Conservation (phyloP, 2,113 vertebrate species). For the Pongo abelii region DNA sequence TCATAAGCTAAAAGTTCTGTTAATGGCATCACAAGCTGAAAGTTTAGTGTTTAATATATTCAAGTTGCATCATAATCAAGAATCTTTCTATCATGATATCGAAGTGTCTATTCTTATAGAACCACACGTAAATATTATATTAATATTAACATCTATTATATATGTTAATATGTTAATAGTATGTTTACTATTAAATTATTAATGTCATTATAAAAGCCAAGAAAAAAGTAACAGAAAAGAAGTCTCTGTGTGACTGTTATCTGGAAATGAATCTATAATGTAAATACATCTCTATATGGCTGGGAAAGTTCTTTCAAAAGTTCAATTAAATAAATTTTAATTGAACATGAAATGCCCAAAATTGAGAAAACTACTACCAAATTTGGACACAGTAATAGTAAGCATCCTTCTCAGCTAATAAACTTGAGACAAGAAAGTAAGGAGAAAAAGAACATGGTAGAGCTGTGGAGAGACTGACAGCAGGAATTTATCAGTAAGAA, state of each 20-base stretch:
- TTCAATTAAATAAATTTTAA: not conserved
- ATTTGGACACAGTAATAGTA: not conserved
- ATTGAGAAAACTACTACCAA: not conserved
- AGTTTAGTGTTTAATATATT: not conserved
- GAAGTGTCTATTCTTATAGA: not conserved
- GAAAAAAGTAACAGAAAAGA: not conserved
- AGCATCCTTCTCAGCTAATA: not conserved
- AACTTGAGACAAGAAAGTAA: not conserved
- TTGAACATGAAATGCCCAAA: not conserved
- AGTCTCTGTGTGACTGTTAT: not conserved
- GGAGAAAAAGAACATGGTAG: not conserved
- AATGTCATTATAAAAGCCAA: conserved; percentile 10
- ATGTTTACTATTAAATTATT: not conserved
- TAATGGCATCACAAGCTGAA: not conserved
- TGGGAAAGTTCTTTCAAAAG: not conserved
- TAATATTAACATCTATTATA: not conserved
- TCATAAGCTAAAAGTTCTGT: not conserved
- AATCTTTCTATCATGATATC: not conserved
- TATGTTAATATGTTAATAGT: not conserved
- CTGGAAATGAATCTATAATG: not conserved
- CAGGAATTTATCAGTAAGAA: not conserved
- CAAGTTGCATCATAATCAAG: not conserved
- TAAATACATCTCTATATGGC: not conserved
- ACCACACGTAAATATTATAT: not conserved
- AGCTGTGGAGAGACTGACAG: not conserved